Evolutionary conservation across 1,140 invertebrate genomes (phyloP).

Genomic region (Trichonephila inaurata): DNA sequence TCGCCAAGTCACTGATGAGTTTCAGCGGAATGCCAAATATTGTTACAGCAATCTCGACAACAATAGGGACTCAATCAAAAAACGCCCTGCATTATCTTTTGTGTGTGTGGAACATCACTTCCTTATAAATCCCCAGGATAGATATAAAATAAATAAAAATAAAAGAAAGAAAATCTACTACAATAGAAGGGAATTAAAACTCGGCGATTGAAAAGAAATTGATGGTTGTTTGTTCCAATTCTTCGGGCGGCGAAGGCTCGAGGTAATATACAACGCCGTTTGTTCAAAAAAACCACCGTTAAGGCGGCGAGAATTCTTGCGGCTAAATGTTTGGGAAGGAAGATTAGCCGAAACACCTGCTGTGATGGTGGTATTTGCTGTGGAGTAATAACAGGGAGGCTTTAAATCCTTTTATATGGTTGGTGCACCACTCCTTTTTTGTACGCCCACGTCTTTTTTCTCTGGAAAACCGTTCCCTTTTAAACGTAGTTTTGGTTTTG

Average conservation of each 20-base stretch:
- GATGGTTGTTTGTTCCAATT: conserved; percentile 43
- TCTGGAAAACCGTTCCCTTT: background rate
- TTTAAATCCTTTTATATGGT: conserved; percentile 9
- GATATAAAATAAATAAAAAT: background rate
- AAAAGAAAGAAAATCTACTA: background rate
- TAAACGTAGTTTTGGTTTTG: conserved; percentile 1
- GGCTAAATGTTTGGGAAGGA: conserved; percentile 47
- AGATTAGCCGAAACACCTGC: conserved; percentile 34
- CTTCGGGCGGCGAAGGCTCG: background rate
- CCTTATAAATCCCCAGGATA: background rate
- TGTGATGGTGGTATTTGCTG: background rate
- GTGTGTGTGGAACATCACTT: background rate
- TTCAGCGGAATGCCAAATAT: background rate
- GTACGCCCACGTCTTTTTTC: conserved; percentile 47
- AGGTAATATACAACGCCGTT: background rate
- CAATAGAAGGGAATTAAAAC: conserved; percentile 7
- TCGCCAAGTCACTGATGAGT: background rate
- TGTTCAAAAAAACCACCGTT: conserved; percentile 45
- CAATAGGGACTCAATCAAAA: background rate
- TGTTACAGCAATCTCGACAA: background rate
- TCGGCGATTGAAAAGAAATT: conserved; percentile 54
- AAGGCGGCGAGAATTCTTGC: background rate
- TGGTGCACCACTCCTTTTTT: conserved; percentile 3
- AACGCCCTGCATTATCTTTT: conserved; percentile 46
- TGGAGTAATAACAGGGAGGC: conserved; percentile 13